Percentiles rank a stretch among this genome's conserved stretches.
Evolutionary conservation across 2,888 invertebrate species (phyloP).

Genomic region (Tetragonula carbonaria): DNA sequence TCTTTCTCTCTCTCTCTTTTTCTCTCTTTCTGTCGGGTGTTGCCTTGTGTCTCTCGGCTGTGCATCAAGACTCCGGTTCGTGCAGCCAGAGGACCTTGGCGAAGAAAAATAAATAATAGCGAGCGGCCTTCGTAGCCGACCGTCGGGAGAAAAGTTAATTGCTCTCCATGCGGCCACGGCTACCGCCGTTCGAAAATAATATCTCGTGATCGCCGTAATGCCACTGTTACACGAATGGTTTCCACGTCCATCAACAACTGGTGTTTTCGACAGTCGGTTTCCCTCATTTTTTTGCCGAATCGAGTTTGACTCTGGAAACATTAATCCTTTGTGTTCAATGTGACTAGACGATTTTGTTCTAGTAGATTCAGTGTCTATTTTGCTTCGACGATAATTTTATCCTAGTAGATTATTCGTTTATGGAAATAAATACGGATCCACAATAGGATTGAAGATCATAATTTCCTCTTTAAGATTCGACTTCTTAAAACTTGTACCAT

Average conservation of each 20-base stretch:
- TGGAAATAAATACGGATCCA: no score
- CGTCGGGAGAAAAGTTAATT: constrained; percentile 67
- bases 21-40: background rate
- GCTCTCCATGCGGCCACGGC: constrained; percentile 52
- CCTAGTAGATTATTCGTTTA: no score
- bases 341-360: no score
- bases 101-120: constrained; percentile 70
- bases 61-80: constrained; percentile 22
- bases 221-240: constrained; percentile 69
- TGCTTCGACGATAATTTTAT: no score
- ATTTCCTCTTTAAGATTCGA: no score
- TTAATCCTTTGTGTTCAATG: no score
- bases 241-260: constrained; percentile 60
- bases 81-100: constrained; percentile 66
- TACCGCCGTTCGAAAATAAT: constrained; percentile 70
- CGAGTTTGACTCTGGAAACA: no score
- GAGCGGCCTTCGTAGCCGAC: constrained; percentile 63
- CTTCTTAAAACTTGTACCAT: no score
- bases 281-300: constrained; percentile 2
- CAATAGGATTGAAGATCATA: no score
- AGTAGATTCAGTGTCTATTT: no score
- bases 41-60: constrained; percentile 18
- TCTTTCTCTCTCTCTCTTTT: no score
- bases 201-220: constrained; percentile 68
- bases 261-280: constrained; percentile 44